Conservation (phyloP, 1,140 invertebrate genomes). For the Anthonomus grandis region DNA sequence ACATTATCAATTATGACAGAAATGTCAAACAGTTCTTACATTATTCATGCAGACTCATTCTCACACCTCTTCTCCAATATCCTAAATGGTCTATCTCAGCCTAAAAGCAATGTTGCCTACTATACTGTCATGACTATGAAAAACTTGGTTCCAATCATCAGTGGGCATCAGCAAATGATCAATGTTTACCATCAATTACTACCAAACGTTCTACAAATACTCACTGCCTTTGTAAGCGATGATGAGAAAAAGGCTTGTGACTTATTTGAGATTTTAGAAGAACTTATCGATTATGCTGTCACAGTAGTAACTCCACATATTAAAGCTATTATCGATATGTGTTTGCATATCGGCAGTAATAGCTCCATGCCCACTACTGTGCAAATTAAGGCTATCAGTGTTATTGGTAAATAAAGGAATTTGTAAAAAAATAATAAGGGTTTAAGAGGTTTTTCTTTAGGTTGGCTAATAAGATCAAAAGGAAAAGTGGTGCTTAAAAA, state of each 20-base stretch:
- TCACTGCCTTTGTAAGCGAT: constrained; percentile 55
- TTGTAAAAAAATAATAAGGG: neutral
- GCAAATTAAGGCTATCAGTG: constrained; percentile 64
- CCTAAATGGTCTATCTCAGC: constrained; percentile 51
- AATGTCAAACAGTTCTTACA: constrained; percentile 57
- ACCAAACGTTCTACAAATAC: constrained; percentile 59
- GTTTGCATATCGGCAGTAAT: constrained; percentile 60
- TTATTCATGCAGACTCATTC: constrained; percentile 55
- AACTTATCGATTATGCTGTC: constrained; percentile 65
- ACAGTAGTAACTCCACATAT: constrained; percentile 63
- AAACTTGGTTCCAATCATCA: constrained; percentile 57
- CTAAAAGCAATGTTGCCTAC: constrained; percentile 54
- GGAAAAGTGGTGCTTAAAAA: constrained; percentile 65
- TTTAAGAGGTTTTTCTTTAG: constrained; percentile 3
- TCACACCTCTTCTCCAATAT: constrained; percentile 55
- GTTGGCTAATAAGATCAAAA: constrained; percentile 18
- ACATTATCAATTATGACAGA: constrained; percentile 63
- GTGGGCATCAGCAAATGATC: constrained; percentile 57
- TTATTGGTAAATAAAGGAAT: constrained; percentile 53
- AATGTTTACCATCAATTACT: constrained; percentile 63
- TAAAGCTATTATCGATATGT: constrained; percentile 63
- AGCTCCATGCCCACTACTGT: constrained; percentile 56
- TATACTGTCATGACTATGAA: constrained; percentile 61
- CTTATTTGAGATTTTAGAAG: constrained; percentile 70
- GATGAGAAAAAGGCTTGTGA: constrained; percentile 59